A percentile compares a stretch with the other conserved stretches of the same genome.
phyloP scores from a whole-genome alignment of 2,888 invertebrate genomes.

The Phasia obesa region DNA sequence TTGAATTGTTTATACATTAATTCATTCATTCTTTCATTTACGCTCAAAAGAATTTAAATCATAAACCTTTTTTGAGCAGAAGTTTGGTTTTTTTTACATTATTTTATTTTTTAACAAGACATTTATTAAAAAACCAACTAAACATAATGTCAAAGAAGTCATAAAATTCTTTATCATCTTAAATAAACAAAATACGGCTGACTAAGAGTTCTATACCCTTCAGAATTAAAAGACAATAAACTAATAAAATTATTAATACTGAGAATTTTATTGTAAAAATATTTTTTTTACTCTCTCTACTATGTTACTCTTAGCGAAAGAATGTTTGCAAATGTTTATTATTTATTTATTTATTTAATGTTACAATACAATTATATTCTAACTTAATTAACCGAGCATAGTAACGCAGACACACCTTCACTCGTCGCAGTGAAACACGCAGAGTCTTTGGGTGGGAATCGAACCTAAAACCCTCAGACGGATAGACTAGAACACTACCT shows the following conservation, averaged over 20 bases:
- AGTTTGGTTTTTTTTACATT: constrained; percentile 27
- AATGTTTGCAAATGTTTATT: no score
- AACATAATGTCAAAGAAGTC: constrained; percentile 59
- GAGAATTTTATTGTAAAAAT: neutral
- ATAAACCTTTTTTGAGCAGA: constrained; percentile 37
- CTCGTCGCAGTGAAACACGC: no score
- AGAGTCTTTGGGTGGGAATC: no score
- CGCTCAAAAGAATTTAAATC: constrained; percentile 39
- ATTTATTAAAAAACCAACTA: constrained; percentile 39
- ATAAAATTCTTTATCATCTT: constrained; percentile 38
- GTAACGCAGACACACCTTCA: no score
- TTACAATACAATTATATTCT: no score
- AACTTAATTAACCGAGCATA: no score
- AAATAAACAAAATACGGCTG: constrained; percentile 27
- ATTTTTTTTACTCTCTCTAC: neutral
- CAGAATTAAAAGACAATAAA: constrained; percentile 26
- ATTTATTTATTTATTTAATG: no score
- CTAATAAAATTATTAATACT: constrained; percentile 29
- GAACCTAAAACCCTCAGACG: no score
- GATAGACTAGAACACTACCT: no score
- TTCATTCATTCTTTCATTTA: constrained; percentile 38
- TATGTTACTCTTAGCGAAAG: neutral
- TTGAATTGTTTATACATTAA: constrained; percentile 34
- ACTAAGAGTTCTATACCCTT: constrained; percentile 19
- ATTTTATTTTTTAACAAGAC: constrained; percentile 31